Evolutionary conservation across 2,888 invertebrate species (phyloP), one percentile per base, ranked within the genome.

Genomic region (Tolmerus cingulatus): DNA sequence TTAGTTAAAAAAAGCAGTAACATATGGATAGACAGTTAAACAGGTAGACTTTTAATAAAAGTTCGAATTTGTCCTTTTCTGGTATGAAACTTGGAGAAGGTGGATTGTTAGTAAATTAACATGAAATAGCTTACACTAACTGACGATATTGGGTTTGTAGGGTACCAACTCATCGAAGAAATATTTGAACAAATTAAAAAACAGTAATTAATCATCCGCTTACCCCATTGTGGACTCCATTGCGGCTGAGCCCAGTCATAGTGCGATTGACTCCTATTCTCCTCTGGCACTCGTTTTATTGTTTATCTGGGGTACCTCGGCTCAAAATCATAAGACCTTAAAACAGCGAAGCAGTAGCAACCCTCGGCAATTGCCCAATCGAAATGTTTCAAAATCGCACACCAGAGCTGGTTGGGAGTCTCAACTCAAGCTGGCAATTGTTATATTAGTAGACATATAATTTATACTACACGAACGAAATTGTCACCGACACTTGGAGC

Each of bases 211-310:
- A 66, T 27, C 27, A 46, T 23, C 2, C 23, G 55, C 82, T 84
- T 46, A 85, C 85, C 43, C 51, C 85, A 30, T 43, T 40, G 30
- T 43, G 74, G 74, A 85, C 46, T 37, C 85, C 85, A 46, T 85
- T 85, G 16, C 85, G 74, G 74, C 51, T 85, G 46, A 85, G 40
- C 12, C 74, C 85, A 46, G 85, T 85, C 85, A 85, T 85, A 27
- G 19, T 85, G n/a, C n/a, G 37, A 30, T 43, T 34, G 37, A 76
- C 27, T 66, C 27, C 66, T 9, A 66, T 66, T 27, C 66, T 27
- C 66, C 66, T 66, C 27, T 4, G 27, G 23, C 19, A 27, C 27
- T 66, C 66, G 9, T 8, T 66, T 66, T 66, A 66, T 66, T 19
- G 66, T 66, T 66, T 23, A 66, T 27, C 23, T 66, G 19, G 23